A percentile compares a stretch with the other conserved stretches of the same genome.
These are phyloP conservation scores for Tichodroma muraria DNA, from an alignment of 2,113 vertebrate species.

Conservation along the genomic window DNA sequence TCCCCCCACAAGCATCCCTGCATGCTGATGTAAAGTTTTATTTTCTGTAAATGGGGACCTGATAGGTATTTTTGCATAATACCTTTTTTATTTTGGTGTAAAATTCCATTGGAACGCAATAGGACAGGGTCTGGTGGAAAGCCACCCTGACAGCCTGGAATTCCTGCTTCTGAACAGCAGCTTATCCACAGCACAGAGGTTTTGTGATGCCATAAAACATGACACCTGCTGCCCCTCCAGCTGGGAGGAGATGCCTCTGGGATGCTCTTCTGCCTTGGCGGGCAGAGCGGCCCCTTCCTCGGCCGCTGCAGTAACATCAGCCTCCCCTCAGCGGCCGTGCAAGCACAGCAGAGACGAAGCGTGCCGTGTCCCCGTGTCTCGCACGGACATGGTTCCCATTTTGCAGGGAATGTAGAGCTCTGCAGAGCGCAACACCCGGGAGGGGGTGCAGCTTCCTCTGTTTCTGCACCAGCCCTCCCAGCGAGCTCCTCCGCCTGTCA, in stretches of 20 bases:
- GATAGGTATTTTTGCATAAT: not conserved
- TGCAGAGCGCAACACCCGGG: not conserved
- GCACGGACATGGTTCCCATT: not conserved
- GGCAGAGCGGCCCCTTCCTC: not conserved
- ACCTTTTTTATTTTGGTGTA: not conserved
- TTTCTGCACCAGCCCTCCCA: conserved; percentile 12
- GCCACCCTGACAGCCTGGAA: not conserved
- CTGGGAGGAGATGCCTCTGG: not conserved
- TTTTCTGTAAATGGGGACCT: not conserved
- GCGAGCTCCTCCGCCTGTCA: not conserved
- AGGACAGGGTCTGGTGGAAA: not conserved
- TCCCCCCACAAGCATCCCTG: not conserved
- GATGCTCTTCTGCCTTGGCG: not conserved
- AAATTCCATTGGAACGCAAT: not conserved
- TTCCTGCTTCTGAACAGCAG: not conserved
- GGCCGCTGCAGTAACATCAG: not conserved
- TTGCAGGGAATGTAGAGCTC: not conserved
- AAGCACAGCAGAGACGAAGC: not conserved
- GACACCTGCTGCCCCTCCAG: not conserved
- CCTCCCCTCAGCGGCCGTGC: not conserved
- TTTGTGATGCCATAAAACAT: not conserved
- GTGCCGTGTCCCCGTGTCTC: not conserved
- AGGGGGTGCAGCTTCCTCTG: not conserved
- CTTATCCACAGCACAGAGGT: not conserved
- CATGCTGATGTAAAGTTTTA: not conserved